Base-by-base conservation (phyloP, 2,797 vertebrate species). In the Cetoscarus ocellatus region DNA sequence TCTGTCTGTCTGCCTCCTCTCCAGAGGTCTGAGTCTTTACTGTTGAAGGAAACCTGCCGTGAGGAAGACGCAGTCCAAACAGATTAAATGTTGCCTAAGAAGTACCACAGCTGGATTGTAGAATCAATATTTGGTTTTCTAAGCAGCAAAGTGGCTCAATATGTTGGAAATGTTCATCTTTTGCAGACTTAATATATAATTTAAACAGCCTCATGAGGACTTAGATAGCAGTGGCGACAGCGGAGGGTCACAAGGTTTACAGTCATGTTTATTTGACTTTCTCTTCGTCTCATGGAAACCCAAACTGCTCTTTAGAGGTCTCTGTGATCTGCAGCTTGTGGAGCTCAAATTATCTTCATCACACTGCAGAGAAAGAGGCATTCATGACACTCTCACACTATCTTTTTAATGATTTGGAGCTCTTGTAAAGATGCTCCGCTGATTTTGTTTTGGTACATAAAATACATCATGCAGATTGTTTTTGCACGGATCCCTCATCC, bases 221-320 rank as follows among this genome's bases (percentile, higher is more conserved):
- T 43, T 77, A 67, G 78, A 79, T 66, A 79, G 58, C 51, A 58
- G 48, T 15, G 9, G 55, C 14, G 1, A 69, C 65, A 58, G 36
- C 14, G 3, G 61, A 47, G 68, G 56, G 51, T 79, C 78, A 63
- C 51, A 61, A 13, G 63, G 48, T 70, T 70, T 75, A 76, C 39
- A 36, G 39, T 66, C 54, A 17, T 77, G 70, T 75, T 78, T 79
- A 54, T 80, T 79, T 86, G 54, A 69, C 65, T 82, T 82, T 70
- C 13, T 67, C 51, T 57, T 67, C 13, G 38, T 80, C 70, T 75
- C 53, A 57, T 65, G 54, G 47, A 85, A 86, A 85, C 65, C 62
- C 61, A 77, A 83, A 70, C 65, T 76, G 52, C 18, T 47, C 53
- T 70, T 54, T 38, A 38, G 50, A 61, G 64, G 51, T 73, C 66